Evolutionary conservation across 2,113 vertebrate species (phyloP).

Genomic region (Chaetura pelagica): DNA sequence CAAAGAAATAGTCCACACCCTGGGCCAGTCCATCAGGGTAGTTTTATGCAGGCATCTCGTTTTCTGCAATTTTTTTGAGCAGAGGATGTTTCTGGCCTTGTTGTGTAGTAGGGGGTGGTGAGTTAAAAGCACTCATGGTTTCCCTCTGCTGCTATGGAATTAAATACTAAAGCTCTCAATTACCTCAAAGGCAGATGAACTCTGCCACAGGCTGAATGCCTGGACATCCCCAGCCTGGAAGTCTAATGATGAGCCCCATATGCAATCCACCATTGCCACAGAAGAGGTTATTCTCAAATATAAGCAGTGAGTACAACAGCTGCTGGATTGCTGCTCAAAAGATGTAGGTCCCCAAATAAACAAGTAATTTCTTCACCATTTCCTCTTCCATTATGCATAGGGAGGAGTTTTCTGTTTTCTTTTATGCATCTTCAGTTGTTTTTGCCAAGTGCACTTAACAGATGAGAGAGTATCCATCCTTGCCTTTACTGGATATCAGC

Average conservation of each 20-base stretch:
- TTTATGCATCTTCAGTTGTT: conserved; percentile 16
- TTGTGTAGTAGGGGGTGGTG: neutral
- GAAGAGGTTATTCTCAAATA: neutral
- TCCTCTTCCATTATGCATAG: neutral
- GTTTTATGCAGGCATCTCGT: conserved; percentile 49
- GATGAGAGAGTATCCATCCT: neutral
- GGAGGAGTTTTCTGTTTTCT: neutral
- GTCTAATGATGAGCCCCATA: neutral
- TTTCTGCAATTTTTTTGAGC: conserved; percentile 48
- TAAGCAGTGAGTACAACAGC: neutral
- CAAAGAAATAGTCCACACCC: conserved; percentile 19
- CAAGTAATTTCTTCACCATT: neutral
- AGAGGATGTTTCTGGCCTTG: neutral
- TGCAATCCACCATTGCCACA: neutral
- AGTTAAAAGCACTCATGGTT: neutral
- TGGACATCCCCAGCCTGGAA: neutral
- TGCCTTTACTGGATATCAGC: neutral
- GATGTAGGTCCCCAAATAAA: conserved; percentile 8
- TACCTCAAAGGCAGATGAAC: neutral
- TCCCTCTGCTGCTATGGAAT: neutral
- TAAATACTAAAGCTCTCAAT: neutral
- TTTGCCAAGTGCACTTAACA: conserved; percentile 34
- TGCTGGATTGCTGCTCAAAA: neutral
- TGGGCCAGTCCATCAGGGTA: neutral
- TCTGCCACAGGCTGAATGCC: neutral